Evolutionary conservation across 2,888 invertebrate species (phyloP).

Genomic region (Drosophila rubida): DNA sequence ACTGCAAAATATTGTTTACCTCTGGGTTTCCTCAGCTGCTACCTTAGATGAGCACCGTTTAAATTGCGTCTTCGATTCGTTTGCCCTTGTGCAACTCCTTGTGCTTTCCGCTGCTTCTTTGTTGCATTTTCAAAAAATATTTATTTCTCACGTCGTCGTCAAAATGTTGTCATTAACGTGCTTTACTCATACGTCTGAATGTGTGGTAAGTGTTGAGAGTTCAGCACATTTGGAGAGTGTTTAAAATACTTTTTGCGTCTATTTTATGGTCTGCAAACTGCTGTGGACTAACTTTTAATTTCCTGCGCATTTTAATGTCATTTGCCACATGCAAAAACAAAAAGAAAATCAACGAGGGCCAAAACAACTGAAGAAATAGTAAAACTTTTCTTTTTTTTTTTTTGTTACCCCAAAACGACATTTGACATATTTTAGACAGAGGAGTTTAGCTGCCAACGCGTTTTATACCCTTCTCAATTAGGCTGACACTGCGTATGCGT

Average conservation of each 20-base stretch:
- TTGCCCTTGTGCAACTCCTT: conserved; percentile 35
- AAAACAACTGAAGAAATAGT: conserved; percentile 30
- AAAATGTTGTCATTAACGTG: conserved; percentile 48
- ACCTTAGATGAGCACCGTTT: conserved; percentile 25
- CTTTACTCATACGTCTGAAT: conserved; percentile 30
- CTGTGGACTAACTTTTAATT: conserved; percentile 47
- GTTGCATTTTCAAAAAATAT: conserved; percentile 50
- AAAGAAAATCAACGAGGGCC: conserved; percentile 11
- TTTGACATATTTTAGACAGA: conserved; percentile 72
- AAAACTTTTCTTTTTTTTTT: conserved; percentile 18
- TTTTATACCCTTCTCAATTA: conserved; percentile 77
- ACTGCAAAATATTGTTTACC: conserved; percentile 84
- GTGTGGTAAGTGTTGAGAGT: not conserved
- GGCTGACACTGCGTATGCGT: conserved; percentile 75
- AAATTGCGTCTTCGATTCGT: conserved; percentile 53
- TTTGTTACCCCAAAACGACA: conserved; percentile 48
- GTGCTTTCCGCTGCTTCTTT: conserved; percentile 25
- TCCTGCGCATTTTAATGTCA: conserved; percentile 54
- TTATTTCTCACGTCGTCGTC: conserved; percentile 29
- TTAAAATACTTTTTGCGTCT: not conserved
- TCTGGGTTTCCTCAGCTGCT: conserved; percentile 65
- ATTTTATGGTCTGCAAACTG: conserved; percentile 18
- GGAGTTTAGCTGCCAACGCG: conserved; percentile 61
- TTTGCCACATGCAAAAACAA: conserved; percentile 22
- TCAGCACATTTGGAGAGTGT: conserved; percentile 17